phyloP scores from a whole-genome alignment of 2,888 invertebrate genomes.

The Idaea biselata region DNA sequence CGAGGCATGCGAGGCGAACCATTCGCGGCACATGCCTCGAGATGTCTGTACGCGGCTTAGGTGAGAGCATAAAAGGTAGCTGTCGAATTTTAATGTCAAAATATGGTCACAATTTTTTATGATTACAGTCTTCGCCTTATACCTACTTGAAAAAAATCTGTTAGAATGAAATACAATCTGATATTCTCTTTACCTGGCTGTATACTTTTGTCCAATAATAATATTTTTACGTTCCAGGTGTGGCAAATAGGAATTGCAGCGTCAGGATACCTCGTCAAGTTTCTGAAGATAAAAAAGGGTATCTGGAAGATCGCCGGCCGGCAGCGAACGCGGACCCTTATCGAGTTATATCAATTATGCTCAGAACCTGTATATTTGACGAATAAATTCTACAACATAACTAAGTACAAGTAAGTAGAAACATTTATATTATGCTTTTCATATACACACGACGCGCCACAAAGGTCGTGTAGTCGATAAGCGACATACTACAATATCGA shows the following conservation, averaged over 20 bases:
- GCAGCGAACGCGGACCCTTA: conserved; percentile 96
- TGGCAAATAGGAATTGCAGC: conserved; percentile 95
- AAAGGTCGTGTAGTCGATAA: no score
- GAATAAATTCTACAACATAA: conserved; percentile 70
- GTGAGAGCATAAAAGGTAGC: no score
- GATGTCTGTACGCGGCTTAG: no score
- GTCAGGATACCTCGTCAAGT: conserved; percentile 96
- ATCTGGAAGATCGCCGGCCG: conserved; percentile 96
- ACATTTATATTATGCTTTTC: not conserved
- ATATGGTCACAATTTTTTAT: no score
- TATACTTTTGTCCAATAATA: not conserved
- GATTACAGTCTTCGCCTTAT: no score
- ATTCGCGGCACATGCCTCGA: no score
- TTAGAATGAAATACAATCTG: no score
- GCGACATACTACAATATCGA: no score
- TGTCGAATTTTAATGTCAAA: no score
- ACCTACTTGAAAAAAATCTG: no score
- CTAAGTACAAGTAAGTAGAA: not conserved
- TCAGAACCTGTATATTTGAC: conserved; percentile 90
- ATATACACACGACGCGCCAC: not conserved
- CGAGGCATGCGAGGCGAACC: no score
- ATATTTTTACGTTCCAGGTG: conserved; percentile 76
- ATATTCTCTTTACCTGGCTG: not conserved
- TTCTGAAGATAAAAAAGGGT: conserved; percentile 94
- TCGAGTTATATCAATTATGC: conserved; percentile 87